These are phyloP conservation scores for Leptopilina boulardi DNA, from an alignment of 1,140 invertebrate genomes.

Conservation along the genomic window DNA sequence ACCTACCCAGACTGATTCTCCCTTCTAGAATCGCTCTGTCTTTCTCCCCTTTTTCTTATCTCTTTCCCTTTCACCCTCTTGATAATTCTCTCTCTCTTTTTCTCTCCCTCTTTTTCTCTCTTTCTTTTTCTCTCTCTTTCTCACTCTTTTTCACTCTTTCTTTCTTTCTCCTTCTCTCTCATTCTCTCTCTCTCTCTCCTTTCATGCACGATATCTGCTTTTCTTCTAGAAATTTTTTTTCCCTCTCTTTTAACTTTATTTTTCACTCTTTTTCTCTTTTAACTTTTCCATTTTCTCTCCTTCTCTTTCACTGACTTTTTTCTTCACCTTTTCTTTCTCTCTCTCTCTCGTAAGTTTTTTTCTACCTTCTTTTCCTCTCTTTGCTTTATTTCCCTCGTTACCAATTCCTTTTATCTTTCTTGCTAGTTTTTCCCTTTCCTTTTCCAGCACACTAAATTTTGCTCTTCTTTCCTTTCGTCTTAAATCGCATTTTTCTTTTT, in stretches of 20 bases:
- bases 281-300: neutral
- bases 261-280: slow-evolving; percentile 18
- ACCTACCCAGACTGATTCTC: slow-evolving; percentile 44
- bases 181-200: neutral
- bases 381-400: no score
- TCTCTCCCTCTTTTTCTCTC: neutral
- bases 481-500: neutral
- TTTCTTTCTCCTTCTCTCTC: neutral
- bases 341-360: no score
- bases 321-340: no score
- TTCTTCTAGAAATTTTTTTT: neutral
- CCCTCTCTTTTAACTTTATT: neutral
- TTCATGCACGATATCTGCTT: neutral
- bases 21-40: slow-evolving; percentile 51
- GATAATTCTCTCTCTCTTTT: slow-evolving; percentile 52
- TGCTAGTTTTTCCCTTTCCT: neutral
- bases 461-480: neutral
- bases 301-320: no score
- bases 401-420: no score
- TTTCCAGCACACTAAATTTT: no score
- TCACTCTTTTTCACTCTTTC: neutral
- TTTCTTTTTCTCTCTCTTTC: neutral
- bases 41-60: slow-evolving; percentile 51
- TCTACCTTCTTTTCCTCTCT: no score
- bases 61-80: slow-evolving; percentile 52